Conservation (phyloP, 2,797 vertebrate species). For the Clarias platycephalus region DNA sequence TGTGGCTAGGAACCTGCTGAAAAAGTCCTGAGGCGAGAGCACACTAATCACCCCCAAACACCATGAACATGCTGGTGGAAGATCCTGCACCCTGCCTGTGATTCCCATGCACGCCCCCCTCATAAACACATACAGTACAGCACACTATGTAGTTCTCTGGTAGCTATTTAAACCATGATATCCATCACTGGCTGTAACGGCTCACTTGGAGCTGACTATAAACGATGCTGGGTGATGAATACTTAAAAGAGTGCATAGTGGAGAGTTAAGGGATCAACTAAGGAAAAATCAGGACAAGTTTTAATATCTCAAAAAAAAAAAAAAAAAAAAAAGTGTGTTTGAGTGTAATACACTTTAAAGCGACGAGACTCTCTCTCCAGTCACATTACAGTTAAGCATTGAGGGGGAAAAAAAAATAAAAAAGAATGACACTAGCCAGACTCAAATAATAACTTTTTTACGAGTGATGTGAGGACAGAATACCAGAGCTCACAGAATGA, state of each 20-base stretch:
- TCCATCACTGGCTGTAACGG: constrained; percentile 2
- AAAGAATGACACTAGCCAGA: background rate
- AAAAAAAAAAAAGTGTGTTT: background rate
- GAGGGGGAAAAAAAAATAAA: too few species aligned
- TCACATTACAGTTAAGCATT: background rate
- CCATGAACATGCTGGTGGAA: constrained; percentile 32
- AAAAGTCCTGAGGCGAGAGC: constrained; percentile 46
- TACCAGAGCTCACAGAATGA: background rate
- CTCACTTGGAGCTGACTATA: background rate
- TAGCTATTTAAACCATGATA: constrained; percentile 30
- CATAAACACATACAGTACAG: background rate
- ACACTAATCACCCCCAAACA: constrained; percentile 43
- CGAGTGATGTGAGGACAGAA: background rate
- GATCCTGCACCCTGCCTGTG: constrained; percentile 36
- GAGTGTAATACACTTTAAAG: background rate
- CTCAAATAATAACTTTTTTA: background rate
- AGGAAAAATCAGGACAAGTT: background rate
- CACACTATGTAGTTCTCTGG: background rate
- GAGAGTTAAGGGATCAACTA: background rate
- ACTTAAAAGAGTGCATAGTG: background rate
- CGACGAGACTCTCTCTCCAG: background rate
- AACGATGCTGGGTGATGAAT: background rate
- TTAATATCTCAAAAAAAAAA: background rate
- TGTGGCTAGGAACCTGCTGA: constrained; percentile 53
- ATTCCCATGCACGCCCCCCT: constrained; percentile 19